phyloP scores from a whole-genome alignment of 1,140 invertebrate genomes.

The Drosophila sp. region DNA sequence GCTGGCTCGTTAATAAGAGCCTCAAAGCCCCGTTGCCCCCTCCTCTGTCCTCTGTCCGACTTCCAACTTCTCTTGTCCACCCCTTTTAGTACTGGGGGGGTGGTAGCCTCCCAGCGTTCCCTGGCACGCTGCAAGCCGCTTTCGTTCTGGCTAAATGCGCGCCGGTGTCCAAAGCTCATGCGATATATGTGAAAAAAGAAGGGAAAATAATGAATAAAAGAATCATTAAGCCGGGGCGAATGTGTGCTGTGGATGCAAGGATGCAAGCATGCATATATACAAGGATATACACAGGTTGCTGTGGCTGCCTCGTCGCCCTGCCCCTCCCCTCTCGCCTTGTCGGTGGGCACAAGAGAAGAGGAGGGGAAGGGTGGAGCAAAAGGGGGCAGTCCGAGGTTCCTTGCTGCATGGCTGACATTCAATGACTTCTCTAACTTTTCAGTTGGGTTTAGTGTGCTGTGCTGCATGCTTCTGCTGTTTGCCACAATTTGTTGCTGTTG shows the following conservation, averaged over 20 bases:
- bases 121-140: neutral
- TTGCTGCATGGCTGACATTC: conserved; percentile 80
- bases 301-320: neutral
- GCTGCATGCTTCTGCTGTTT: conserved; percentile 3
- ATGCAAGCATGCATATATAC: conserved; percentile 19
- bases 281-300: conserved; percentile 6
- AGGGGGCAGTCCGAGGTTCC: conserved; percentile 17
- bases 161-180: conserved; percentile 72
- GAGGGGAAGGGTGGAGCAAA: neutral
- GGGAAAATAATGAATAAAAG: conserved; percentile 79
- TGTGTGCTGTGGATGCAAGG: conserved; percentile 39
- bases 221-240: conserved; percentile 77
- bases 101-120: neutral
- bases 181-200: conserved; percentile 38
- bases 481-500: conserved; percentile 12
- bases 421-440: conserved; percentile 81
- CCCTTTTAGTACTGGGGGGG: no score
- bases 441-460: conserved; percentile 62
- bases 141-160: conserved; percentile 68
- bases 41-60: conserved; percentile 4
- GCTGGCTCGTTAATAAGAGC: conserved; percentile 82
- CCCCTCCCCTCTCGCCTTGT: neutral
- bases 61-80: no score
- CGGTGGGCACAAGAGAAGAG: no score
- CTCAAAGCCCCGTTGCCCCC: conserved; percentile 45